These are phyloP conservation scores for Neogobius melanostomus DNA, from an alignment of 2,113 vertebrate genomes.

Conservation along the genomic window DNA sequence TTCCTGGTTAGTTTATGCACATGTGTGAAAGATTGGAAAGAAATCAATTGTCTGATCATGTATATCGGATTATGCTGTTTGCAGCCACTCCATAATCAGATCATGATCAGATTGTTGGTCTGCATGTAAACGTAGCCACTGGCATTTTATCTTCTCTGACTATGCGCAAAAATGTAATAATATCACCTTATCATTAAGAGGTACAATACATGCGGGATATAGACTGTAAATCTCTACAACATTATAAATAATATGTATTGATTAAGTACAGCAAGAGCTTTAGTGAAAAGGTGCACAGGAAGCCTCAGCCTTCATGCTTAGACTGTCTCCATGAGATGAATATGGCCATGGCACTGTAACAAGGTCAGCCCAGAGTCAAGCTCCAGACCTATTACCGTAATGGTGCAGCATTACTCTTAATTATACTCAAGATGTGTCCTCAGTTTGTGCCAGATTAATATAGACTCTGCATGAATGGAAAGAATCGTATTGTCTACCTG, in stretches of 20 bases:
- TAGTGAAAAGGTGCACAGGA: conserved; percentile 3
- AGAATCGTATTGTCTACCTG: neutral
- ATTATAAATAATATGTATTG: neutral
- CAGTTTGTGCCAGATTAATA: neutral
- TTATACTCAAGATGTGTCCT: neutral
- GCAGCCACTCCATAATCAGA: too few species aligned
- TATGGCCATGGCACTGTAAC: neutral
- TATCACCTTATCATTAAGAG: too few species aligned
- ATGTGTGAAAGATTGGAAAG: too few species aligned
- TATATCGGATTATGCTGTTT: too few species aligned
- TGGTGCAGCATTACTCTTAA: neutral
- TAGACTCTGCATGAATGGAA: neutral
- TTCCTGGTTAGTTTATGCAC: too few species aligned
- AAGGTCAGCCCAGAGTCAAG: conserved; percentile 2
- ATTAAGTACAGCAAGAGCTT: neutral
- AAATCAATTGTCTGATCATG: too few species aligned
- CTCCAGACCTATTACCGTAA: neutral
- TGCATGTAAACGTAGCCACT: too few species aligned
- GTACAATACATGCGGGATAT: too few species aligned
- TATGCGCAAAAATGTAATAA: too few species aligned
- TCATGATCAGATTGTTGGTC: too few species aligned
- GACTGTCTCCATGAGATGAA: conserved; percentile 7
- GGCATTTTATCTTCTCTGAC: too few species aligned
- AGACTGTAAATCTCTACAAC: too few species aligned
- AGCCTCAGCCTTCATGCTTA: conserved; percentile 2